Evolutionary conservation across 2,797 vertebrate genomes (phyloP).

Genomic region (Pygocentrus nattereri): DNA sequence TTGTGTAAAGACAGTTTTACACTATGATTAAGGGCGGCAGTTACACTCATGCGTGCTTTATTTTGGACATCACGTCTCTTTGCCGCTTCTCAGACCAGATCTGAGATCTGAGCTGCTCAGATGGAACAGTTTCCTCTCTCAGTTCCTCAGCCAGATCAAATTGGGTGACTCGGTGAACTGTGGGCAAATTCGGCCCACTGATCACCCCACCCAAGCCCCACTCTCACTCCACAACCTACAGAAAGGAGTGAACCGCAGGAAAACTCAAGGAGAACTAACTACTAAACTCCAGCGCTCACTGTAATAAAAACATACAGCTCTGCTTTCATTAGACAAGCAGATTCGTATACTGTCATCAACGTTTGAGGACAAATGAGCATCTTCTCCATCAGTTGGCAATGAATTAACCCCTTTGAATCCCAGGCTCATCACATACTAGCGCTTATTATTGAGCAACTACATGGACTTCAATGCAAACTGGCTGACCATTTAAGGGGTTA

Average conservation of each 20-base stretch:
- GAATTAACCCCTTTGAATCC: too few relatives aligned
- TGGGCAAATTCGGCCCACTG: constrained; percentile 3
- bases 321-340: too few relatives aligned
- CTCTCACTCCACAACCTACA: background rate
- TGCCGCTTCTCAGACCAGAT: background rate
- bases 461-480: too few relatives aligned
- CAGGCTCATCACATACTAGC: too few relatives aligned
- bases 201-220: background rate
- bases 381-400: too few relatives aligned
- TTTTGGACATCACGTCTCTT: background rate
- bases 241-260: background rate
- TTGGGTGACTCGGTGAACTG: constrained; percentile 10
- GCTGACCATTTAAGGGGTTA: too few relatives aligned
- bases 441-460: too few relatives aligned
- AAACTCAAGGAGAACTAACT: too few relatives aligned
- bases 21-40: background rate
- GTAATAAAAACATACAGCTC: too few relatives aligned
- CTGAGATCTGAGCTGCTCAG: background rate
- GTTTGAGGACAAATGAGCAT: too few relatives aligned
- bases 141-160: constrained; percentile 18
- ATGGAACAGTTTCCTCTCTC: background rate
- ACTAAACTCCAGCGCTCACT: too few relatives aligned
- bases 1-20: background rate
- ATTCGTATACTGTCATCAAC: too few relatives aligned
- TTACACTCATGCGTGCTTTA: background rate